Conservation (phyloP, 2,888 invertebrate species). For the Lasioglossum figueresi region DNA sequence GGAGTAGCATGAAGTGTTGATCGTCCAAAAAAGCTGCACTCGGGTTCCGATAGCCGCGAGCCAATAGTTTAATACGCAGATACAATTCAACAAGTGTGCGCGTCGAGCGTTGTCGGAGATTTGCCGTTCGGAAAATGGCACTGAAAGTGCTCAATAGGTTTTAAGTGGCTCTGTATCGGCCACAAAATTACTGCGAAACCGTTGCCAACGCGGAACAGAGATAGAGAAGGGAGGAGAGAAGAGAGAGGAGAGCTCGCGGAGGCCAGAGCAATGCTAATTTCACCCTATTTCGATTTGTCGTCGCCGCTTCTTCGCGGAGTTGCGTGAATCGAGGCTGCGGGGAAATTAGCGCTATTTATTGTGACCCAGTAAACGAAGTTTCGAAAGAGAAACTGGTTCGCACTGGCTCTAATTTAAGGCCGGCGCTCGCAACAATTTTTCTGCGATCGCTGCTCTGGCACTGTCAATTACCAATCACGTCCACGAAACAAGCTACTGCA, state of each 20-base stretch:
- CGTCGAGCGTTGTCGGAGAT: not conserved
- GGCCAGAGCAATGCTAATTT: slow-evolving; percentile 20
- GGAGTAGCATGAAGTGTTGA: not conserved
- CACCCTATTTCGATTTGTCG: slow-evolving; percentile 50
- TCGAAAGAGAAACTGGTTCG: slow-evolving; percentile 22
- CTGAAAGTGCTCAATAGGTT: not conserved
- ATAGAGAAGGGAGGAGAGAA: not conserved
- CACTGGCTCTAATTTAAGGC: slow-evolving; percentile 16
- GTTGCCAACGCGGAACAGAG: slow-evolving; percentile 3
- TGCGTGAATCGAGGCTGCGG: slow-evolving; percentile 15
- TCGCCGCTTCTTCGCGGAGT: slow-evolving; percentile 14
- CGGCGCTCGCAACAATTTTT: slow-evolving; percentile 7
- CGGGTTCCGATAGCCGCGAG: not conserved
- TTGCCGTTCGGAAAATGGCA: not conserved
- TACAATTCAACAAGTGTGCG: not conserved
- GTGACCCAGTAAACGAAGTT: slow-evolving; percentile 25
- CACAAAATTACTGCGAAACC: not conserved
- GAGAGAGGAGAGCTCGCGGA: not conserved
- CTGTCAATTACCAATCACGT: not conserved
- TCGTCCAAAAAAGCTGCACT: not conserved
- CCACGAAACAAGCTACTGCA: not conserved
- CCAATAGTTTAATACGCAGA: not conserved
- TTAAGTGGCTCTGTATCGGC: not conserved
- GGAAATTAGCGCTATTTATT: slow-evolving; percentile 22
- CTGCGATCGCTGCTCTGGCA: not conserved